Evolutionary conservation across 2,113 vertebrate genomes (phyloP).

Genomic region (Nothoprocta pentlandii): DNA sequence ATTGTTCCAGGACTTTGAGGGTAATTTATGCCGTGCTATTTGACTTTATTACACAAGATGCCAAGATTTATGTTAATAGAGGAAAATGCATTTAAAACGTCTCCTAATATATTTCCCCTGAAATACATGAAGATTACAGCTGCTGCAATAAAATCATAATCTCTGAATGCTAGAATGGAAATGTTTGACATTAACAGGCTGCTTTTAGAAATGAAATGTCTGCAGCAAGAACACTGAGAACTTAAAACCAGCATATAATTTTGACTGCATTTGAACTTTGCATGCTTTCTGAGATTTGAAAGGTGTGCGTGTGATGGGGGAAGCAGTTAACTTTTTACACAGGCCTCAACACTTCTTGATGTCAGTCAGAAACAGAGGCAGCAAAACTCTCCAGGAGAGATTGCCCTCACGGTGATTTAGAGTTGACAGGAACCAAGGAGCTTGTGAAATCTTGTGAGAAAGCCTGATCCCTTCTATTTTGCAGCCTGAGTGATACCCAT

Average conservation of each 20-base stretch:
- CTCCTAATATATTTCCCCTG: constrained; percentile 57
- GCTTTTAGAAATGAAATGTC: constrained; percentile 62
- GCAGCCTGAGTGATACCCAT: not conserved
- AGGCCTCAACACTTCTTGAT: constrained; percentile 28
- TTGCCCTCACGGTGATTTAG: not conserved
- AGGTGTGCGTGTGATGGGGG: no score
- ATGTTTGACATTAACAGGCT: constrained; percentile 67
- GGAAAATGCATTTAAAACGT: constrained; percentile 54
- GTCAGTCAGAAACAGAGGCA: constrained; percentile 31
- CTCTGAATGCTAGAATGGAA: constrained; percentile 54
- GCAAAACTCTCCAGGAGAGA: not conserved
- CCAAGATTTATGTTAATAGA: constrained; percentile 53
- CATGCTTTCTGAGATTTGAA: not conserved
- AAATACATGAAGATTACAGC: constrained; percentile 50
- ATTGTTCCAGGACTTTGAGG: not conserved
- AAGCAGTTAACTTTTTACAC: not conserved
- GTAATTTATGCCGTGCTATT: constrained; percentile 50
- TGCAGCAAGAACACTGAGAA: not conserved
- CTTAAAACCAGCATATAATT: not conserved
- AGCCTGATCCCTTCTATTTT: not conserved
- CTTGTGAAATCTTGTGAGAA: not conserved
- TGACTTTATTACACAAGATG: constrained; percentile 11
- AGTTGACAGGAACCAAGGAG: not conserved
- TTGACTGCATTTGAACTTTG: constrained; percentile 30
- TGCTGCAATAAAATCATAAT: constrained; percentile 63